Conservation (phyloP, 2,888 invertebrate genomes). For the Perizoma affinitatum region DNA sequence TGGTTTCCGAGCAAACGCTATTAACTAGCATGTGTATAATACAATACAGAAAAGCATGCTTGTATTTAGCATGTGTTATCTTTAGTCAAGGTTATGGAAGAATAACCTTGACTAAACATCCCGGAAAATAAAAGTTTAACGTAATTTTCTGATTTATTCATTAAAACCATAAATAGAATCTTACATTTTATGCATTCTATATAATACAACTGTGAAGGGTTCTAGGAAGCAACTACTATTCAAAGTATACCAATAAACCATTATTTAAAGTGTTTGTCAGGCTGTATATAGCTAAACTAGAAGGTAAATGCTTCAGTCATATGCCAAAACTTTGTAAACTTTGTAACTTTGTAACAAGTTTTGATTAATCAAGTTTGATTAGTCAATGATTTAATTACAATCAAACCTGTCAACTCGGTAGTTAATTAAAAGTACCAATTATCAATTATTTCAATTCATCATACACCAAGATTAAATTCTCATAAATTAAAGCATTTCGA, state of each 20-base stretch:
- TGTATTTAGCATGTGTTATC: no score
- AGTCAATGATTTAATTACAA: background rate
- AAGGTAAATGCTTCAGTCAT: conserved; percentile 47
- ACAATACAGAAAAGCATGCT: no score
- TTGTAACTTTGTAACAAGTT: conserved; percentile 7
- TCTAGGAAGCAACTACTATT: conserved; percentile 1
- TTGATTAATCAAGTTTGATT: no score
- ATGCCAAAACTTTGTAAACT: conserved; percentile 22
- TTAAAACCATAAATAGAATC: conserved; percentile 13
- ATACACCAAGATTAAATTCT: no score
- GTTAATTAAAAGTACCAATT: no score
- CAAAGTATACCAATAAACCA: background rate
- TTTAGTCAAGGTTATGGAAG: no score
- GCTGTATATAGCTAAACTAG: conserved; percentile 49
- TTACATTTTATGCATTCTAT: conserved; percentile 12
- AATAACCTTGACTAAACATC: background rate
- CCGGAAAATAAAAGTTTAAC: background rate
- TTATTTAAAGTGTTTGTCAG: background rate
- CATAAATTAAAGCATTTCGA: no score
- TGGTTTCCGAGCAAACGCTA: no score
- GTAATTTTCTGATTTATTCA: conserved; percentile 17
- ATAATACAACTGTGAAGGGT: conserved; percentile 4
- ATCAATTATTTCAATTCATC: no score
- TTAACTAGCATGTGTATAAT: no score
- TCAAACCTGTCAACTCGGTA: no score